A percentile compares a stretch with the other conserved stretches of the same genome.
Evolutionary conservation across 2,113 vertebrate species (phyloP).

Genomic region (Corythaeola cristata): DNA sequence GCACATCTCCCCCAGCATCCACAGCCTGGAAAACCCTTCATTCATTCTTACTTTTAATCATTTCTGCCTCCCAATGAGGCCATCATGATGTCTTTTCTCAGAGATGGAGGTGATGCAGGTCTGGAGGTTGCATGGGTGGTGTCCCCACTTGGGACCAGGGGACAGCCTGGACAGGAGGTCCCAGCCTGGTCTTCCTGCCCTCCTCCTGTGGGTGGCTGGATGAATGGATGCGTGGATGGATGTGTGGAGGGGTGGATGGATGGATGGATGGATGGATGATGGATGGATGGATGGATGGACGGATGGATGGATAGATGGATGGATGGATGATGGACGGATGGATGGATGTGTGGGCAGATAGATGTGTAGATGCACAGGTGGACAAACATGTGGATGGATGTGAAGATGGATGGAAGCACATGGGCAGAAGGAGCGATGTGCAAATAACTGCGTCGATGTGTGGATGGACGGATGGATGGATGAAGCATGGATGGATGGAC

Average conservation of each 20-base stretch:
- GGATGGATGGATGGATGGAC: neutral
- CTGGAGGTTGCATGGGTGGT: neutral
- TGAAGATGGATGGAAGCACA: too few species aligned
- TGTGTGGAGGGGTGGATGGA: neutral
- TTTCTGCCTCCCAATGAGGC: neutral
- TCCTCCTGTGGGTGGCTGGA: accelerated
- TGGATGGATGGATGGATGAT: neutral
- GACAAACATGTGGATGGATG: neutral
- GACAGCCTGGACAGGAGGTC: too few species aligned
- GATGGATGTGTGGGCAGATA: too few species aligned
- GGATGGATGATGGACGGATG: too few species aligned
- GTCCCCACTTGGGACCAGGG: neutral
- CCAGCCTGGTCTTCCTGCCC: neutral
- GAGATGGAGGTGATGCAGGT: neutral
- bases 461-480: neutral
- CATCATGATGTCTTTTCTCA: neutral
- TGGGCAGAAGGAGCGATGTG: too few species aligned
- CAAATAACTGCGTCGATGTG: too few species aligned
- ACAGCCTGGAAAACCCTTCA: neutral
- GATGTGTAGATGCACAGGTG: too few species aligned
- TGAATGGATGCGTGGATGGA: neutral
- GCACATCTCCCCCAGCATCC: neutral
- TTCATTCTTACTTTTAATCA: neutral
- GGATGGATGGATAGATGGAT: neutral
- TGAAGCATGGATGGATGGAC: accelerated